Evolutionary conservation across 1,140 invertebrate species (phyloP), one percentile per base, ranked within the genome.

Genomic region (Caligus rogercresseyi): DNA sequence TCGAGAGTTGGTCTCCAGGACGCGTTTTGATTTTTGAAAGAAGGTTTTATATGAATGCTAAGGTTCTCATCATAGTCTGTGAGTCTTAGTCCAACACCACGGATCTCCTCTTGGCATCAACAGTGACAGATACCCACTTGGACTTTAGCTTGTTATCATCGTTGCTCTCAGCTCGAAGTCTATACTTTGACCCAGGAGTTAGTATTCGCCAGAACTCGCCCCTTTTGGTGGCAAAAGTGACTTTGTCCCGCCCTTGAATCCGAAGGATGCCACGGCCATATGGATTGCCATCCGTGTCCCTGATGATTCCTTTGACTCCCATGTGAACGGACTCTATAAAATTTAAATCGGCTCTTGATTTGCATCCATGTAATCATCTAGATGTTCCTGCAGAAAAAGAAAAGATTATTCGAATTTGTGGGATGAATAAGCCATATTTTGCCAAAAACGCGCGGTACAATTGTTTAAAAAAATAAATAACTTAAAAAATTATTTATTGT

Each of bases 161-260:
- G 31, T 43, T 43, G n/a, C 31, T 43, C 31, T 43, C 31, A 43
- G 31, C 31, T 43, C 31, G 7, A 11, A 43, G 7, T 43, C 31
- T 7, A 43, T 43, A 43, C n/a, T 7, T 43, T n/a, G 76, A 75
- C 66, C 87, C 89, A 23, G 88, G 87, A 2, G 86, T 70, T 3
- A 92, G 71, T 25, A 92, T 74, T 64, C 89, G 74, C 89, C 89
- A 94, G 74, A 83, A 94, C 71, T 90, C 85, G 57, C 89, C 89
- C 15, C 77, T 69, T 53, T 79, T 74, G 1, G 84, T 85, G 0
- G 81, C 86, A 13, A 74, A 79, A 14, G 77, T 78, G 18, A 91
- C 75, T 69, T 85, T 85, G 66, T 86, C 81, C 64, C 81, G 74
- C 69, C 79, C 80, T 61, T 77, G 72, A 66, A 82, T 74, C 1